These are phyloP conservation scores for Nowickia ferox DNA, from an alignment of 2,888 invertebrate species.

Conservation along the genomic window DNA sequence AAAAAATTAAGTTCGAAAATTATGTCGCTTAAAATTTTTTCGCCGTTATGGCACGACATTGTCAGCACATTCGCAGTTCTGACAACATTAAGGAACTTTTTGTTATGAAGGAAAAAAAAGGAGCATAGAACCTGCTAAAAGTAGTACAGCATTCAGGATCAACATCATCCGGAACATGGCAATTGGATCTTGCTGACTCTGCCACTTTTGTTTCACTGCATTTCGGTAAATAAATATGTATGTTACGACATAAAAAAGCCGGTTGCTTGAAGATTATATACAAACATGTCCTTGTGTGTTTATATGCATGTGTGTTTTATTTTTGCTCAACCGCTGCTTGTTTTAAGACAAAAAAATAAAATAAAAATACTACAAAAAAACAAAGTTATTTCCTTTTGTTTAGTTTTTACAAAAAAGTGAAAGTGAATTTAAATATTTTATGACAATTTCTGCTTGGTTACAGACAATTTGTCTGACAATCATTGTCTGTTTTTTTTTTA, in stretches of 20 bases:
- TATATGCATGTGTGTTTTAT: neutral
- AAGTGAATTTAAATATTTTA: slow-evolving; percentile 74
- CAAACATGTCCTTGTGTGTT: neutral
- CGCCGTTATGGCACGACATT: too few species aligned
- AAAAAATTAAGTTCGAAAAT: too few species aligned
- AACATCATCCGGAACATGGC: too few species aligned
- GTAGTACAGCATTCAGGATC: too few species aligned
- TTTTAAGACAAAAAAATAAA: slow-evolving; percentile 20
- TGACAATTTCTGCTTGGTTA: slow-evolving; percentile 71
- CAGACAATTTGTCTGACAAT: slow-evolving; percentile 67
- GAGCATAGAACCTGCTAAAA: too few species aligned
- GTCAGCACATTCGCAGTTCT: too few species aligned
- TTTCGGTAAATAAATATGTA: neutral
- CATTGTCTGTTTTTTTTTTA: slow-evolving; percentile 6
- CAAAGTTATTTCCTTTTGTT: neutral
- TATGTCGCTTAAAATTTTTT: too few species aligned
- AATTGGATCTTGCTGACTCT: too few species aligned
- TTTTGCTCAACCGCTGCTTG: slow-evolving; percentile 32
- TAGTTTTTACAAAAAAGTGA: slow-evolving; percentile 52
- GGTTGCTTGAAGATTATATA: slow-evolving; percentile 13
- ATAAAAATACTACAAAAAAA: slow-evolving; percentile 14
- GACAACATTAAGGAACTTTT: too few species aligned
- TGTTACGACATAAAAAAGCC: slow-evolving; percentile 11
- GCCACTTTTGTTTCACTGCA: neutral
- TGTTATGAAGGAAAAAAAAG: too few species aligned